Evolutionary conservation across 2,113 vertebrate species (phyloP).

Genomic region (Manacus vitellinus): DNA sequence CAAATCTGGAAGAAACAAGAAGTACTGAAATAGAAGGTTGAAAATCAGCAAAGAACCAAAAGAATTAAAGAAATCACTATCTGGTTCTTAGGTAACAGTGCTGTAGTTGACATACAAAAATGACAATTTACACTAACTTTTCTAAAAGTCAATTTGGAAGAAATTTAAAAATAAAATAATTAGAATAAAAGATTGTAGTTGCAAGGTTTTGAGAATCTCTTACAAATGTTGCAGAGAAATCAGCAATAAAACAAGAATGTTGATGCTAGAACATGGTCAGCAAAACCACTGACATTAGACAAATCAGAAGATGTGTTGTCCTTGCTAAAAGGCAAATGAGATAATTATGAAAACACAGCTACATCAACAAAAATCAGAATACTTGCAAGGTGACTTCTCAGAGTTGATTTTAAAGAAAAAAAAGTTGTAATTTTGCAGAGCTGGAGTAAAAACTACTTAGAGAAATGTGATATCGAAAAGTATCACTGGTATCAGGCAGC

Average conservation of each 20-base stretch:
- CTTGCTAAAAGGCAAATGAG: conserved; percentile 13
- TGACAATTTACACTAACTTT: neutral
- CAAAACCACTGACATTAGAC: neutral
- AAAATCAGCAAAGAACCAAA: neutral
- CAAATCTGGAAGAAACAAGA: neutral
- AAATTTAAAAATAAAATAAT: neutral
- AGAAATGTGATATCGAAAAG: neutral
- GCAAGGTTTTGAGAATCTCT: neutral
- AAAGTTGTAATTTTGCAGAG: neutral
- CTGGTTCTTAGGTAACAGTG: neutral
- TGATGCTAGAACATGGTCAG: neutral
- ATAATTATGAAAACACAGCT: neutral
- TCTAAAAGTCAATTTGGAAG: neutral
- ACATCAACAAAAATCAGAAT: neutral
- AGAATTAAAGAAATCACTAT: neutral
- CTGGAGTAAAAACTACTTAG: neutral
- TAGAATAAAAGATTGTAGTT: neutral
- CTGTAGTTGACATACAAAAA: neutral
- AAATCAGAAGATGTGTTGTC: neutral
- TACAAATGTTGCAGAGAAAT: neutral
- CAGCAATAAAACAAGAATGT: neutral
- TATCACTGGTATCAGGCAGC: neutral
- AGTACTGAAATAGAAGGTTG: neutral
- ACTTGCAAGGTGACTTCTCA: neutral
- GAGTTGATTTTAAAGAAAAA: neutral